Conservation (phyloP, 2,888 invertebrate species). For the Cerceris ruficornis region DNA sequence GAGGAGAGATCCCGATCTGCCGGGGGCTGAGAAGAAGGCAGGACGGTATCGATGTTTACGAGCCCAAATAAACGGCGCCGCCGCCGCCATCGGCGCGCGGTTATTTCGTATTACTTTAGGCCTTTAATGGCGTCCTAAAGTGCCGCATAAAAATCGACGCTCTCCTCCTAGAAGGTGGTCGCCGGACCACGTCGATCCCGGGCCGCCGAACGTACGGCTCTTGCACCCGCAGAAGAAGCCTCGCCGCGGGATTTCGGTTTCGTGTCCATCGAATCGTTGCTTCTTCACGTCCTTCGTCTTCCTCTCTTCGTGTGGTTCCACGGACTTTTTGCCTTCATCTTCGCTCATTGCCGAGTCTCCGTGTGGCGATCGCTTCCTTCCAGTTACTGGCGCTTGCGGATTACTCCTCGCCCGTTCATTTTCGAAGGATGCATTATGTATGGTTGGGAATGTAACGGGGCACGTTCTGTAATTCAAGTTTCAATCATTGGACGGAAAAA, state of each 20-base stretch:
- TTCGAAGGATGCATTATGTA: conserved; percentile 43
- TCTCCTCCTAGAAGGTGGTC: conserved; percentile 63
- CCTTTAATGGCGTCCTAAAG: conserved; percentile 77
- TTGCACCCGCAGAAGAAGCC: conserved; percentile 59
- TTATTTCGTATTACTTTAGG: conserved; percentile 78
- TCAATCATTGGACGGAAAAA: background rate
- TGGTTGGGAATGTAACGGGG: background rate
- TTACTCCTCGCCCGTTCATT: background rate
- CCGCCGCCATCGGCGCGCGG: conserved; percentile 67
- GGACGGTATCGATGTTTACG: conserved; percentile 78
- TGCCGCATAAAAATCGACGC: conserved; percentile 77
- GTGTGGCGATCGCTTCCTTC: conserved; percentile 49
- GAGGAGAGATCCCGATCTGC: background rate
- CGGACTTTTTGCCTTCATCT: conserved; percentile 11
- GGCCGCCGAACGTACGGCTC: conserved; percentile 24
- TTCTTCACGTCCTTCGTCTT: conserved; percentile 21
- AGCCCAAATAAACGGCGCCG: conserved; percentile 76
- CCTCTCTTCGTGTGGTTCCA: conserved; percentile 7
- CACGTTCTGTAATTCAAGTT: conserved; percentile 3
- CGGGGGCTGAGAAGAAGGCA: conserved; percentile 27
- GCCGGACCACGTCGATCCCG: conserved; percentile 12
- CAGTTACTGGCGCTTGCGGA: background rate
- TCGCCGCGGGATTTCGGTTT: conserved; percentile 65
- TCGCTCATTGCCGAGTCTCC: conserved; percentile 44
- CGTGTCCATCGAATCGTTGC: conserved; percentile 23